A percentile compares a stretch with the other conserved stretches of the same genome.
These are phyloP conservation scores for Bufo bufo DNA, from an alignment of 2,113 vertebrate species.

Conservation along the genomic window DNA sequence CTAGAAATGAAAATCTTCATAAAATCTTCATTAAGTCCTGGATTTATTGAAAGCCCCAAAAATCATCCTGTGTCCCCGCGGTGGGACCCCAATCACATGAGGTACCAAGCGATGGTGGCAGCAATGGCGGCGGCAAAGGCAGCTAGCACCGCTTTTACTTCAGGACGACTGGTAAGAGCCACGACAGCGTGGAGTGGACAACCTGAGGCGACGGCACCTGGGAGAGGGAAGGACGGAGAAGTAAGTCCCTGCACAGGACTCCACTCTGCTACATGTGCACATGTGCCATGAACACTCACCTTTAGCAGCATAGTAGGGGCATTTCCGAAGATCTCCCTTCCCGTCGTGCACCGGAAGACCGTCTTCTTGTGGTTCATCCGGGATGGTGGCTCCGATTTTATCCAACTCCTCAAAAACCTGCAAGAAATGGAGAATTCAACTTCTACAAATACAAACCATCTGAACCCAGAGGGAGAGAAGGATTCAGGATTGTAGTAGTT, in stretches of 20 bases:
- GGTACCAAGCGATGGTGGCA: conserved; percentile 85
- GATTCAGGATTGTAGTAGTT: neutral
- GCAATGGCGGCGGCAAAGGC: conserved; percentile 79
- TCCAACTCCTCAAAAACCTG: conserved; percentile 95
- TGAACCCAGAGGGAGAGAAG: no score
- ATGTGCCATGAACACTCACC: conserved; percentile 66
- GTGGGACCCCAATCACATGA: conserved; percentile 76
- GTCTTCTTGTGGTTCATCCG: conserved; percentile 77
- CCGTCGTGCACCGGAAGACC: conserved; percentile 77
- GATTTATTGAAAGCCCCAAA: neutral
- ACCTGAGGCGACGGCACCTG: conserved; percentile 70
- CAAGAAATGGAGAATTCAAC: neutral
- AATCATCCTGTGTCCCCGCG: no score
- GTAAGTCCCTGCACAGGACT: neutral
- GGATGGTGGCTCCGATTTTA: conserved; percentile 76
- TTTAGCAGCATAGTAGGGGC: conserved; percentile 85
- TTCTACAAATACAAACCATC: no score
- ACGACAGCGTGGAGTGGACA: conserved; percentile 73
- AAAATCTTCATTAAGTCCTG: neutral
- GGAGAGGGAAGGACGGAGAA: conserved; percentile 22
- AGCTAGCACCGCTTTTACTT: conserved; percentile 82
- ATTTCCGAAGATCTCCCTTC: conserved; percentile 86
- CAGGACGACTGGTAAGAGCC: conserved; percentile 76
- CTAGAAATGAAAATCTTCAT: neutral
- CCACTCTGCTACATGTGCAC: neutral